Percentiles rank a stretch among this genome's conserved stretches.
Conservation (phyloP, 2,113 vertebrate species). For the Oceanites oceanicus region DNA sequence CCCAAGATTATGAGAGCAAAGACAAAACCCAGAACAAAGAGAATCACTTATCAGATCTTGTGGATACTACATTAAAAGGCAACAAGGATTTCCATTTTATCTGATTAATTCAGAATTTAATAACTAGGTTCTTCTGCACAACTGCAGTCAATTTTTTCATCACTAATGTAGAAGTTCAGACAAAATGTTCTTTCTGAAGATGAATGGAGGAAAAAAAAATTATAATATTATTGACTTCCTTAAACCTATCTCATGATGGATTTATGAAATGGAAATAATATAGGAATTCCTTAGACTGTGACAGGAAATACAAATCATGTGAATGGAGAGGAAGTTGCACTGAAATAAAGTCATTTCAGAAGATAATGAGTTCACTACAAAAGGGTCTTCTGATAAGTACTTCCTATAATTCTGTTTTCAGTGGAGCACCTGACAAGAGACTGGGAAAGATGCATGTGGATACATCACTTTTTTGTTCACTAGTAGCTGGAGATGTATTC, state of each 20-base stretch:
- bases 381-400: neutral
- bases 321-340: neutral
- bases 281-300: neutral
- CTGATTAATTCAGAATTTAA: conserved; percentile 2
- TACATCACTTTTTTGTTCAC: neutral
- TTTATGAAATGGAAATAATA: conserved; percentile 9
- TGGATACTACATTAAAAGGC: neutral
- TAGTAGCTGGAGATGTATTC: neutral
- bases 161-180: neutral
- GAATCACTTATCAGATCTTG: neutral
- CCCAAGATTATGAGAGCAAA: neutral
- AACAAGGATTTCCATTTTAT: neutral
- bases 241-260: neutral
- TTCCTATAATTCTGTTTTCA: neutral
- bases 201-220: neutral
- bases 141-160: neutral
- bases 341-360: conserved; percentile 11
- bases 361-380: neutral
- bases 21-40: neutral
- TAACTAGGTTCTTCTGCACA: neutral
- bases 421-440: neutral
- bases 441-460: neutral
- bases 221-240: neutral
- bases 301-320: conserved; percentile 20
- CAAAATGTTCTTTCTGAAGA: neutral